Percentiles rank a stretch among this genome's conserved stretches.
phyloP scores from a whole-genome alignment of 2,113 vertebrate genomes.

The Corythoichthys haematopterus region DNA sequence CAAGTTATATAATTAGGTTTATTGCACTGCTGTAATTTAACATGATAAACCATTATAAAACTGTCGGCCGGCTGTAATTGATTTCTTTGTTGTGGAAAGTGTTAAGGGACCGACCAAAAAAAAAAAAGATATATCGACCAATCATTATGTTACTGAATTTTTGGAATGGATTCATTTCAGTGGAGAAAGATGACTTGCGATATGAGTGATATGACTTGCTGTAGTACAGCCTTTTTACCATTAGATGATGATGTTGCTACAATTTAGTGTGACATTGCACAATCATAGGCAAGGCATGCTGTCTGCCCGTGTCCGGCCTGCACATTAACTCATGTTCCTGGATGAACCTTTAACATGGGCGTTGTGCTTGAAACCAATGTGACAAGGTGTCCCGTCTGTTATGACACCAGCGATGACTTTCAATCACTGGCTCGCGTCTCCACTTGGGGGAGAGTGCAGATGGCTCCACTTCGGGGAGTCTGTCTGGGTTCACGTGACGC shows the following conservation, averaged over 20 bases:
- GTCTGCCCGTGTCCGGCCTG: no score
- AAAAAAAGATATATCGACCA: no score
- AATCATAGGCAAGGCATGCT: not conserved
- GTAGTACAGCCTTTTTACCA: not conserved
- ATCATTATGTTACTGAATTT: no score
- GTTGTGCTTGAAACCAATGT: not conserved
- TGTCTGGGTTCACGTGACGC: slow-evolving; percentile 5
- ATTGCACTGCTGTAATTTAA: no score
- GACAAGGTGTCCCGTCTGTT: not conserved
- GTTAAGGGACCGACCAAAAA: no score
- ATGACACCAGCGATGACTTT: not conserved
- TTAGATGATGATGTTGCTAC: not conserved
- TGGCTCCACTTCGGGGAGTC: slow-evolving; percentile 16
- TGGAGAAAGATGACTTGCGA: not conserved
- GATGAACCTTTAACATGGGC: not conserved
- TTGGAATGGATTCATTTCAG: no score
- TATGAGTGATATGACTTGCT: not conserved
- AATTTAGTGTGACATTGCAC: not conserved
- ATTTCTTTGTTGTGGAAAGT: no score
- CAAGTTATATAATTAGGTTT: no score
- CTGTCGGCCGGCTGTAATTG: no score
- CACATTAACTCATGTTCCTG: not conserved
- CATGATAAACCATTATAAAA: no score
- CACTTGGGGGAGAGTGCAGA: slow-evolving; percentile 14
- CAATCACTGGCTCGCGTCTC: slow-evolving; percentile 10